Base-by-base conservation (phyloP, 2,797 vertebrate genomes). In the Rhabdomys pumilio region DNA sequence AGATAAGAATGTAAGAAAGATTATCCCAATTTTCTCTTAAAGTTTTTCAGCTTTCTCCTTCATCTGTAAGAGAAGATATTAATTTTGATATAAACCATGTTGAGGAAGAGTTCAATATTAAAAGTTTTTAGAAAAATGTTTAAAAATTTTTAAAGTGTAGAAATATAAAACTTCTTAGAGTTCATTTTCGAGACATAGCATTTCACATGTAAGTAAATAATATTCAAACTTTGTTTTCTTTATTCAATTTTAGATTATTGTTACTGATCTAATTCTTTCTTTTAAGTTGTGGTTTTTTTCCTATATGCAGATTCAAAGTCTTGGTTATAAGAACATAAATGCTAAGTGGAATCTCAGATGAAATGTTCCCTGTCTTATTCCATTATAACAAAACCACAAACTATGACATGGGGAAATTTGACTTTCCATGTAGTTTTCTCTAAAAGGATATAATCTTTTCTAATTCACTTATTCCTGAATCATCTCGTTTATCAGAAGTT, bases 401-500 rank as follows among this genome's bases (percentile, higher is more conserved):
- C 85, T 73, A 89, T 73, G 57, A 90, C 50, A 91, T 90, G 24
- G 81, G 67, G 24, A 65, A 34, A 44, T 47, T 85, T 97, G n/a
- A 31, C 88, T 97, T 97, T 94, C 92, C 38, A 41, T 95, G 85
- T 85, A 80, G 90, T 97, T 96, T 72, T 96, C 53, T 97, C 69
- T 6, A 91, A 22, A 95, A 17, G 50, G 17, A 89, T 44, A 11
- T 72, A 96, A 41, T 59, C 63, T 55, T 0, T 2, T 91, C 73
- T 88, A 93, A 92, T 91, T 91, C 91, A 3, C 63, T 59, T 96
- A n/a, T 14, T 11, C 96, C 26, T 96, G 20, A 80, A 94, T 63
- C 81, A 97, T 72, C 96, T 97, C 97, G 29, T 57, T 96, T 96
- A 97, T 93, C 94, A 97, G 22, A 31, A 94, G 91, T 97, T 97